Percentiles rank a stretch among this genome's conserved stretches.
Evolutionary conservation across 1,140 invertebrate genomes (phyloP).

Genomic region (Wiebesia pumilae): DNA sequence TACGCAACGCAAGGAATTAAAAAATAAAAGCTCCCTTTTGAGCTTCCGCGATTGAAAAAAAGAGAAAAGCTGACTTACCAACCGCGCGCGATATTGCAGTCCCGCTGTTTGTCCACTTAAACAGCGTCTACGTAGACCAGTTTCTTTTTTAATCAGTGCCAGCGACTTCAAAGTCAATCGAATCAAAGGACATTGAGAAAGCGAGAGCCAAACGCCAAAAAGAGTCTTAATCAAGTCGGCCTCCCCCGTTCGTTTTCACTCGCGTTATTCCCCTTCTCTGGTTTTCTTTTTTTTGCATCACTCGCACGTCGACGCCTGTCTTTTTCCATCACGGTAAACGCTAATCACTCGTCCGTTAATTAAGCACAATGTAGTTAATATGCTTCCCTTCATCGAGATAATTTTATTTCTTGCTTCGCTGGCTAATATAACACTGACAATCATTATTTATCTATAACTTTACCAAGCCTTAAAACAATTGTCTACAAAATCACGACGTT

Average conservation of each 20-base stretch:
- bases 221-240: constrained; percentile 66
- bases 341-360: constrained; percentile 31
- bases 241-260: constrained; percentile 45
- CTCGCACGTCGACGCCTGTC: constrained; percentile 27
- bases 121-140: constrained; percentile 33
- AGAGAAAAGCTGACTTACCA: not conserved
- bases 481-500: too few species aligned
- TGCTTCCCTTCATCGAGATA: not conserved
- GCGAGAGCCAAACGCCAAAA: constrained; percentile 49
- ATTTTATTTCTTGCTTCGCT: constrained; percentile 20
- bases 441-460: not conserved
- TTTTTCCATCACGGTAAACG: constrained; percentile 8
- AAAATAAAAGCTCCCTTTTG: constrained; percentile 11
- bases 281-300: constrained; percentile 48
- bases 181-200: constrained; percentile 63
- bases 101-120: constrained; percentile 34
- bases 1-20: not conserved
- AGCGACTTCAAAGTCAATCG: constrained; percentile 66
- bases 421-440: not conserved
- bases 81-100: not conserved
- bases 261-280: constrained; percentile 6
- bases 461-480: not conserved
- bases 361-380: constrained; percentile 6
- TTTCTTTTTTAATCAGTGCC: constrained; percentile 70
- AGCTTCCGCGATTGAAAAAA: not conserved